A percentile compares a stretch with the other conserved stretches of the same genome.
These are phyloP conservation scores for Eurois occulta DNA, from an alignment of 2,888 invertebrate genomes.

Conservation along the genomic window DNA sequence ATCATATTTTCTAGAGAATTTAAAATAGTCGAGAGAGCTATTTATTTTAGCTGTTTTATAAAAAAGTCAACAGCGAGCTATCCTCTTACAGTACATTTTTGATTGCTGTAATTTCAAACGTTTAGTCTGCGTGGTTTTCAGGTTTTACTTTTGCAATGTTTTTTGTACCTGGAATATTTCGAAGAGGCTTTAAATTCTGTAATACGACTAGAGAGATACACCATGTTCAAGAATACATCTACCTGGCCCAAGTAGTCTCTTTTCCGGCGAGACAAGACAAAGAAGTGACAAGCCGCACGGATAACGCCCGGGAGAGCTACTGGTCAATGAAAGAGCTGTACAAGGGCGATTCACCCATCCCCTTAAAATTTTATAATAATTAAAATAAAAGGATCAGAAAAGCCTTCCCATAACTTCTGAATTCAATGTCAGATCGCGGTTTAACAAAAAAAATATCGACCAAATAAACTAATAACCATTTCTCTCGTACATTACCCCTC, in stretches of 20 bases:
- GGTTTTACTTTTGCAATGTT: neutral
- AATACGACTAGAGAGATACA: neutral
- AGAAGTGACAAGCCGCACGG: neutral
- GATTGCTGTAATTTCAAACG: conserved; percentile 21
- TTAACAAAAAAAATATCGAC: conserved; percentile 20
- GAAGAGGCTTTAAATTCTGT: neutral
- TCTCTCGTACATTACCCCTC: conserved; percentile 22
- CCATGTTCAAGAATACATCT: neutral
- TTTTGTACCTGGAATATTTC: neutral
- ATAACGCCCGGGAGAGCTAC: neutral
- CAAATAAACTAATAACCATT: conserved; percentile 44
- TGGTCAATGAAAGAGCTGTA: neutral
- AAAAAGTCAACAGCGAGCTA: conserved; percentile 17
- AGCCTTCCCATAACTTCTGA: neutral
- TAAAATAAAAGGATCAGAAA: neutral
- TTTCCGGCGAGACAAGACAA: neutral
- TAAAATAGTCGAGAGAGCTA: conserved; percentile 9
- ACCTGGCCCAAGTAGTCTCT: too few species aligned
- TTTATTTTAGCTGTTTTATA: conserved; percentile 27
- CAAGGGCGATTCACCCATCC: neutral
- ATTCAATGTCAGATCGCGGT: neutral
- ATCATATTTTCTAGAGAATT: conserved; percentile 14
- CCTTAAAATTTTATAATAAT: neutral
- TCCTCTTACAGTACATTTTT: conserved; percentile 20
- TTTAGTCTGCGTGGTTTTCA: conserved; percentile 16